Conservation (phyloP, 2,888 invertebrate genomes). For the Stenodera caucasica region DNA sequence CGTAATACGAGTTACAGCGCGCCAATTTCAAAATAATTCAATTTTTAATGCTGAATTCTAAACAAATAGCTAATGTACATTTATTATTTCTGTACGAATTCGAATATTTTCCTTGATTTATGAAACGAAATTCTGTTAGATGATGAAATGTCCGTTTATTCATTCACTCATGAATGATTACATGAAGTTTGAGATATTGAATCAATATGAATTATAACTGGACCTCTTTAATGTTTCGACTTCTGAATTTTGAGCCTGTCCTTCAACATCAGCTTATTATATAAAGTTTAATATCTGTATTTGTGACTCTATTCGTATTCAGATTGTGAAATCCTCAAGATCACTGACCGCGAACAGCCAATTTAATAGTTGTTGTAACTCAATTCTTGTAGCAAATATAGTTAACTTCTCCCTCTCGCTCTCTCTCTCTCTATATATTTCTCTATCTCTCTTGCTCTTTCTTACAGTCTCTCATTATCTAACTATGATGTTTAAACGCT, state of each 20-base stretch:
- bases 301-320: conserved; percentile 38
- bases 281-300: conserved; percentile 24
- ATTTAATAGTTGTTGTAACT: conserved; percentile 43
- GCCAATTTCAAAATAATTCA: too few relatives aligned
- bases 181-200: background rate
- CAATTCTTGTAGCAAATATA: conserved; percentile 37
- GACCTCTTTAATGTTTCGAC: too few relatives aligned
- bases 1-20: too few relatives aligned
- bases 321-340: conserved; percentile 42
- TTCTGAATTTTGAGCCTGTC: background rate
- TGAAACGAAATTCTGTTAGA: too few relatives aligned
- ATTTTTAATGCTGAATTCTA: too few relatives aligned
- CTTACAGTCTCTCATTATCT: conserved; percentile 24
- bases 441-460: conserved; percentile 13
- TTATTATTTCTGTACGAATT: too few relatives aligned
- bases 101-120: too few relatives aligned
- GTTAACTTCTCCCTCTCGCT: conserved; percentile 32
- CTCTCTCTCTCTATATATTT: conserved; percentile 19
- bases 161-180: background rate
- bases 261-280: conserved; percentile 12
- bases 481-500: conserved; percentile 39
- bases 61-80: too few relatives aligned
- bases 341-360: conserved; percentile 45
- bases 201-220: conserved; percentile 4
- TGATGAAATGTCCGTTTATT: too few relatives aligned